Evolutionary conservation across 2,888 invertebrate genomes (phyloP).

Genomic region (Malthinus seriepunctatus): DNA sequence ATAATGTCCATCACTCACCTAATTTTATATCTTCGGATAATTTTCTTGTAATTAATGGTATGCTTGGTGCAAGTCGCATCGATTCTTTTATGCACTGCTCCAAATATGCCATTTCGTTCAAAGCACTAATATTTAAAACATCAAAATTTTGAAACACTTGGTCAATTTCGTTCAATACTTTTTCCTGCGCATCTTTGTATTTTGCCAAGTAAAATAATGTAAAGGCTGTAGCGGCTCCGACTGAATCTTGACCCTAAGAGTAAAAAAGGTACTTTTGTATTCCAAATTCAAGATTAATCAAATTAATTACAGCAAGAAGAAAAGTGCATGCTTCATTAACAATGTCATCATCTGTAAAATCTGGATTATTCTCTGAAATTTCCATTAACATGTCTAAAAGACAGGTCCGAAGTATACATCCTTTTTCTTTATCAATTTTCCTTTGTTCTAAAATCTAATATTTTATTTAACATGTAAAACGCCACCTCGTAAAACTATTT

Average conservation of each 20-base stretch:
- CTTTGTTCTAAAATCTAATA: slow-evolving; percentile 25
- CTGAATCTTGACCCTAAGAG: slow-evolving; percentile 63
- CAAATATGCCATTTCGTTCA: slow-evolving; percentile 68
- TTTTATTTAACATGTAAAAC: slow-evolving; percentile 1
- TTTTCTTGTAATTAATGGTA: slow-evolving; percentile 65
- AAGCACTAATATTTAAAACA: slow-evolving; percentile 59
- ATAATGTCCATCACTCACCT: slow-evolving; percentile 52
- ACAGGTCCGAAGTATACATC: slow-evolving; percentile 19
- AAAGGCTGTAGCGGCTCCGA: slow-evolving; percentile 61
- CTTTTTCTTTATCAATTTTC: slow-evolving; percentile 17
- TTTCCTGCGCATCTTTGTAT: slow-evolving; percentile 57
- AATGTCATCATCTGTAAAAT: slow-evolving; percentile 61
- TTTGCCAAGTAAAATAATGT: slow-evolving; percentile 61
- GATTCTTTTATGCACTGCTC: slow-evolving; percentile 74
- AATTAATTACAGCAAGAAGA: slow-evolving; percentile 59
- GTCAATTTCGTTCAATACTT: slow-evolving; percentile 57
- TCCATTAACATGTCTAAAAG: slow-evolving; percentile 61
- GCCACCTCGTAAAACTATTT: neutral
- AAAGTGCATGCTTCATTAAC: slow-evolving; percentile 65
- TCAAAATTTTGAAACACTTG: slow-evolving; percentile 55
- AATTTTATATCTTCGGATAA: slow-evolving; percentile 61
- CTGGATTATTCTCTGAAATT: slow-evolving; percentile 55
- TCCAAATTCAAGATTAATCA: neutral
- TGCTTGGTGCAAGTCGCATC: slow-evolving; percentile 67
- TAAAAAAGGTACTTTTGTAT: neutral